Percentiles rank a stretch among this genome's conserved stretches.
These are phyloP conservation scores for Pipistrellus pipistrellus DNA, from an alignment of 2,797 vertebrate genomes.

Conservation along the genomic window DNA sequence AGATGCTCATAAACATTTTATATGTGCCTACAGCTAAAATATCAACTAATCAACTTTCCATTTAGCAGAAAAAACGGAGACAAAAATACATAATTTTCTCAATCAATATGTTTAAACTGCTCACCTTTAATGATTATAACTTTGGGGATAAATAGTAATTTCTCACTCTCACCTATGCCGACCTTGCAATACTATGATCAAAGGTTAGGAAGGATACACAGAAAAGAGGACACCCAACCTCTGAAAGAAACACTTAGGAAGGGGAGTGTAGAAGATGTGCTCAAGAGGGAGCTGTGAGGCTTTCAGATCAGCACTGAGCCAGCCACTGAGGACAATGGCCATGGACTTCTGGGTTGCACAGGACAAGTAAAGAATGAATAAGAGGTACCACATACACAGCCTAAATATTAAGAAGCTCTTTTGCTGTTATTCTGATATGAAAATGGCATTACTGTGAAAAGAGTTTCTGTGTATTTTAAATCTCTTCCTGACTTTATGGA, in stretches of 20 bases:
- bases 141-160: background rate
- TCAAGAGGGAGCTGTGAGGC: background rate
- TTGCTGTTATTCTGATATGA: background rate
- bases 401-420: background rate
- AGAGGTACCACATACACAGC: background rate
- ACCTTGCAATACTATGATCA: background rate
- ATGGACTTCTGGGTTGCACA: background rate
- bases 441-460: background rate
- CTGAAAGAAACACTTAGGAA: background rate
- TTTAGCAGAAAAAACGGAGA: background rate
- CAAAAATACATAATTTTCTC: background rate
- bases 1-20: constrained; percentile 17
- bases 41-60: constrained; percentile 1
- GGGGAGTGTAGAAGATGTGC: background rate
- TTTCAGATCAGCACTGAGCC: background rate
- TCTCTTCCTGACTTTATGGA: constrained; percentile 11
- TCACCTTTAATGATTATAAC: background rate
- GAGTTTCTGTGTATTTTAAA: background rate
- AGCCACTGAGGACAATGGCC: background rate
- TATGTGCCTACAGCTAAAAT: background rate
- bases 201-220: constrained; percentile 52
- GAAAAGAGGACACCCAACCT: constrained; percentile 63
- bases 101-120: background rate
- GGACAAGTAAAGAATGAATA: background rate
- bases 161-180: background rate